Evolutionary conservation across 1,140 invertebrate species (phyloP).

Genomic region (Temnothorax longispinosus): DNA sequence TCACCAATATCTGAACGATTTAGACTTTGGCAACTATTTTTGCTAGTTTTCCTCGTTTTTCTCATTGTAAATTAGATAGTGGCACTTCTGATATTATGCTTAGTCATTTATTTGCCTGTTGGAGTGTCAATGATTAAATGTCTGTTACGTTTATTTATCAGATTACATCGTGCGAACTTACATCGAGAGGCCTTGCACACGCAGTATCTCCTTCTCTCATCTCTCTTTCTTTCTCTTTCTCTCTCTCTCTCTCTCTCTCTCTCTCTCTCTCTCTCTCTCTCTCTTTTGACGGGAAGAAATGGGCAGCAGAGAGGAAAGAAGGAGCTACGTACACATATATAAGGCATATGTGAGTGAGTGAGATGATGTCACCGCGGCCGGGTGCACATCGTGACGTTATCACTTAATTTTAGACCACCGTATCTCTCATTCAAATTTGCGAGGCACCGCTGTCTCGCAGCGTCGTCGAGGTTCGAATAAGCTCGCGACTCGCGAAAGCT

Average conservation of each 20-base stretch:
- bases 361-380: constrained; percentile 66
- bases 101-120: neutral
- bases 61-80: neutral
- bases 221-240: neutral
- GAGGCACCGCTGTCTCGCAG: neutral
- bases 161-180: neutral
- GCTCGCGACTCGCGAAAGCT: neutral
- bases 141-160: neutral
- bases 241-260: neutral
- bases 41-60: neutral
- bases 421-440: constrained; percentile 62
- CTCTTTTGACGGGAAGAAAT: no score
- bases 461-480: neutral
- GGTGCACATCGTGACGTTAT: constrained; percentile 69
- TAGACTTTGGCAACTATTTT: neutral
- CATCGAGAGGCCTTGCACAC: neutral
- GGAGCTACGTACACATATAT: neutral
- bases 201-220: neutral
- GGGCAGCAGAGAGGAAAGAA: neutral
- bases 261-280: neutral
- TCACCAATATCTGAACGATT: neutral
- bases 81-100: neutral
- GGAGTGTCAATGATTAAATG: neutral
- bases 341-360: constrained; percentile 18
- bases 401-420: constrained; percentile 73